Evolutionary conservation across 2,113 vertebrate genomes (phyloP).

Genomic region (Bombycilla garrulus): DNA sequence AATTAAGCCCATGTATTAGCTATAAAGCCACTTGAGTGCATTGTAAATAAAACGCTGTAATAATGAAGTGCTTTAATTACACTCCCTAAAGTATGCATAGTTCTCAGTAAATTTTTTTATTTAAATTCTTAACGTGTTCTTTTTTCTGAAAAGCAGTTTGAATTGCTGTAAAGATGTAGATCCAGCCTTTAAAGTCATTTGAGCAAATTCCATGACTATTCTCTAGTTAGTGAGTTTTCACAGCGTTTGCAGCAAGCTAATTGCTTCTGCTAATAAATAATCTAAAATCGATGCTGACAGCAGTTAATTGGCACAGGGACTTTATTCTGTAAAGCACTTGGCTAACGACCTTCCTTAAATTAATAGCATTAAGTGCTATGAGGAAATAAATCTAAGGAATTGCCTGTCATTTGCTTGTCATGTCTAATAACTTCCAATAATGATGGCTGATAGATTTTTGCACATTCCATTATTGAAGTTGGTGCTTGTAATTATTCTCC

Average conservation of each 20-base stretch:
- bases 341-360: conserved; percentile 96
- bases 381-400: conserved; percentile 99
- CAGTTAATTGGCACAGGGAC: conserved; percentile 90
- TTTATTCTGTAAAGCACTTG: conserved; percentile 92
- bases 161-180: conserved; percentile 51
- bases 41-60: conserved; percentile 74
- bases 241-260: conserved; percentile 81
- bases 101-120: conserved; percentile 69
- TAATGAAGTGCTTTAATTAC: conserved; percentile 74
- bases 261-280: conserved; percentile 91
- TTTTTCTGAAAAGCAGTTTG: conserved; percentile 64
- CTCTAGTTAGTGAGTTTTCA: conserved; percentile 79
- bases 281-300: conserved; percentile 90
- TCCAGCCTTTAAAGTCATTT: conserved; percentile 74
- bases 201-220: conserved; percentile 76
- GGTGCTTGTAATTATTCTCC: conserved; percentile 99
- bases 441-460: conserved; percentile 99
- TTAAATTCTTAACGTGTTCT: conserved; percentile 69
- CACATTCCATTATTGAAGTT: conserved; percentile 99
- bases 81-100: conserved; percentile 59
- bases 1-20: conserved; percentile 73
- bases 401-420: conserved; percentile 99
- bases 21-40: conserved; percentile 70
- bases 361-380: conserved; percentile 94
- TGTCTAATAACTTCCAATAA: conserved; percentile 99